Conservation (phyloP, 2,797 vertebrate genomes). For the Cottoperca gobio region DNA sequence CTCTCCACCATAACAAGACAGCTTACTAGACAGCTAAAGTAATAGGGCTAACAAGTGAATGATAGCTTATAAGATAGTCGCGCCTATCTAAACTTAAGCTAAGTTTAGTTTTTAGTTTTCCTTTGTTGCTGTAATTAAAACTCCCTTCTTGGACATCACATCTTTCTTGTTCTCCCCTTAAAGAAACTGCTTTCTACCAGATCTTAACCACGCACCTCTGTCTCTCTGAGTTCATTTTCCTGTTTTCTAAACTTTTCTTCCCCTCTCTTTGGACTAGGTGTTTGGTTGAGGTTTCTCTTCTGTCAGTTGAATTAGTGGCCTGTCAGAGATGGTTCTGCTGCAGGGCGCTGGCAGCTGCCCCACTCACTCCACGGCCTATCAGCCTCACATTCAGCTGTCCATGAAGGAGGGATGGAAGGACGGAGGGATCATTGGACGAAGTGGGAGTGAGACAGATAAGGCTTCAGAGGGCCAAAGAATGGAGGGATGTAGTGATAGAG, state of each 20-base stretch:
- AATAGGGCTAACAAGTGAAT: not conserved
- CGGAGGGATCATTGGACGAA: conserved; percentile 60
- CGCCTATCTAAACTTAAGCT: not conserved
- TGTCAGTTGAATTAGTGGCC: conserved; percentile 86
- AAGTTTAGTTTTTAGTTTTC: too few relatives aligned
- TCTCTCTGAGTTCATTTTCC: conserved; percentile 47
- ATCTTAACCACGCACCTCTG: conserved; percentile 24
- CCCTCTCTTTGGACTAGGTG: conserved; percentile 70
- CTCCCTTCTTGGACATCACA: conserved; percentile 13
- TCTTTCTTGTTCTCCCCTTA: conserved; percentile 24
- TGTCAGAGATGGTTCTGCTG: conserved; percentile 85
- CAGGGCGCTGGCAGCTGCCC: conserved; percentile 83
- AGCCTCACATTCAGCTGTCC: conserved; percentile 81
- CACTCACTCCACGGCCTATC: conserved; percentile 81
- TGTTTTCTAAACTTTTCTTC: conserved; percentile 68
- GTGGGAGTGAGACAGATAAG: conserved; percentile 51
- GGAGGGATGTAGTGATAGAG: conserved; percentile 55
- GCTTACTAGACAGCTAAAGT: not conserved
- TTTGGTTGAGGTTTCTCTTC: conserved; percentile 81
- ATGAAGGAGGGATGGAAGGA: conserved; percentile 78
- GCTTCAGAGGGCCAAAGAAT: conserved; percentile 50
- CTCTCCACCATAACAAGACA: not conserved
- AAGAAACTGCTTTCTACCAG: conserved; percentile 36
- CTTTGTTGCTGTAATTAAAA: conserved; percentile 28
- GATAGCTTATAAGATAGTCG: not conserved